Percentiles rank a stretch among this genome's conserved stretches.
Conservation (phyloP, 2,113 vertebrate species). For the Daphoenositta chrysoptera region DNA sequence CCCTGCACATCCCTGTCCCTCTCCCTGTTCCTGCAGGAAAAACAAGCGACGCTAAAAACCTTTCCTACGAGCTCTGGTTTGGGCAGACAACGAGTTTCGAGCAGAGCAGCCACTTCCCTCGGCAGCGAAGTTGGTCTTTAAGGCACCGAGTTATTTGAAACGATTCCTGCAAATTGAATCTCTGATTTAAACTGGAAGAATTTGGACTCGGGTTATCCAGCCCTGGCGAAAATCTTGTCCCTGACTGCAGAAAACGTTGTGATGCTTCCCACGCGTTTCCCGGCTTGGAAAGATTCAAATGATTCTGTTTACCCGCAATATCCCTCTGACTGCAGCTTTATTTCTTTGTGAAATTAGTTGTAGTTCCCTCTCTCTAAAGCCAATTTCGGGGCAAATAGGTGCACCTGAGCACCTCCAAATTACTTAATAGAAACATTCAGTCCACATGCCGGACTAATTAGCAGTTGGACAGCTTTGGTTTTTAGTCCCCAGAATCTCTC, state of each 20-base stretch:
- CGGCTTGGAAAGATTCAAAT: background rate
- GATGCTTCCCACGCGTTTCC: background rate
- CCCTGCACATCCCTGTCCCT: background rate
- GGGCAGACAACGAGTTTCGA: background rate
- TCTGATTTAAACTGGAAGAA: background rate
- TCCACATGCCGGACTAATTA: background rate
- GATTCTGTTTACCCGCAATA: background rate
- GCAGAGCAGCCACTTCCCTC: background rate
- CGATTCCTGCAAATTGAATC: background rate
- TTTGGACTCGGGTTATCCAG: background rate
- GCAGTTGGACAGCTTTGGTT: background rate
- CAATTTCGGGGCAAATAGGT: background rate
- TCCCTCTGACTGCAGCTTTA: background rate
- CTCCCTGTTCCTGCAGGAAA: fast-evolving
- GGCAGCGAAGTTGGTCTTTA: background rate
- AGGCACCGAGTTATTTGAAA: background rate
- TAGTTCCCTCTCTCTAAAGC: background rate
- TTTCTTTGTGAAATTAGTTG: background rate
- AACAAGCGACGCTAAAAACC: background rate
- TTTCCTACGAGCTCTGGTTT: background rate
- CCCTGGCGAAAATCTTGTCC: background rate
- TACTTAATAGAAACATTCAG: background rate
- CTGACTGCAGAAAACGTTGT: background rate
- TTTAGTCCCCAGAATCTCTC: background rate
- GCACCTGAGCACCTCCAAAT: background rate